Evolutionary conservation across 1,140 invertebrate genomes (phyloP).

Genomic region (Hypsibius dujardini): DNA sequence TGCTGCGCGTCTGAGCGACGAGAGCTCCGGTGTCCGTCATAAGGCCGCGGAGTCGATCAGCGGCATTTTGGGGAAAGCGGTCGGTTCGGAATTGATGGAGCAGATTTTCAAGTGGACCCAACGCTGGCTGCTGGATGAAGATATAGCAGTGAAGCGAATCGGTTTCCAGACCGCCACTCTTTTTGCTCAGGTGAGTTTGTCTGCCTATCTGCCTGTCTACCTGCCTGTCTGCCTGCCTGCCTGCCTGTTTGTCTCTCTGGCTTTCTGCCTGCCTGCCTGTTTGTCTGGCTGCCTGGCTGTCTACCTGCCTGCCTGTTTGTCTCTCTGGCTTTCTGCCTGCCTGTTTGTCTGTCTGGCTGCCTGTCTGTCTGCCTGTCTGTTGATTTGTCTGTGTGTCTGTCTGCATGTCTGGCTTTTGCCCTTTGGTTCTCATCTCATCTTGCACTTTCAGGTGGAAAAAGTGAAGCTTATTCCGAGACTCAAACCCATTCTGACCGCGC

Average conservation of each 20-base stretch:
- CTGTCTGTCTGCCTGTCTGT: no score
- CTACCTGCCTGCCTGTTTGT: no score
- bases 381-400: no score
- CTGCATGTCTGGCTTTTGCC: no score
- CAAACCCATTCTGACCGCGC: conserved; percentile 38
- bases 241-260: no score
- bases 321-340: no score
- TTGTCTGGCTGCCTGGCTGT: no score
- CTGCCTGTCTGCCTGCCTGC: no score
- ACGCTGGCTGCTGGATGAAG: neutral
- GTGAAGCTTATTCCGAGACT: conserved; percentile 46
- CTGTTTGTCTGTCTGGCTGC: no score
- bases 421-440: no score
- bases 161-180: conserved; percentile 26
- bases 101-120: conserved; percentile 2
- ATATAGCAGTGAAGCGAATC: neutral
- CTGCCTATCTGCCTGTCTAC: no score
- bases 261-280: no score
- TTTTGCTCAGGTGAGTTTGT: conserved; percentile 39
- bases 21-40: conserved; percentile 13
- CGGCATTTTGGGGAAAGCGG: neutral
- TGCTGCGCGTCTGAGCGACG: conserved; percentile 19
- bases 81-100: neutral
- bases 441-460: conserved; percentile 39
- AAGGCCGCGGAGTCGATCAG: conserved; percentile 3